A percentile compares a stretch with the other conserved stretches of the same genome.
Conservation (phyloP, 2,113 vertebrate genomes). For the Serilophus lunatus region DNA sequence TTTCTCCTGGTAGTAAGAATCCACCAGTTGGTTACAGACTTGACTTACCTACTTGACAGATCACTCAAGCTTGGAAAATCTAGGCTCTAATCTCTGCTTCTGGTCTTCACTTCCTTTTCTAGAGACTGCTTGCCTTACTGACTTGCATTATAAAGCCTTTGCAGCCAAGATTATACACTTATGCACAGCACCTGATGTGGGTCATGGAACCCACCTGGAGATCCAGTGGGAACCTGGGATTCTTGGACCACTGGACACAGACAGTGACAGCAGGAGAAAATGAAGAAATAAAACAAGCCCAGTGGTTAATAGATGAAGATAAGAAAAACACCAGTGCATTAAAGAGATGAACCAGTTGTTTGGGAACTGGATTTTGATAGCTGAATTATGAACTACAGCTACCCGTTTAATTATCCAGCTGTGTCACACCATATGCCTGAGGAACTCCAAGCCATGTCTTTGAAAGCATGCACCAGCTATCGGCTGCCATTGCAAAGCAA, state of each 20-base stretch:
- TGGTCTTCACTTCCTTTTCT: neutral
- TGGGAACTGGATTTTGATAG: neutral
- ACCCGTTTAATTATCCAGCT: neutral
- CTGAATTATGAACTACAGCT: neutral
- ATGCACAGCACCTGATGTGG: rapidly evolving
- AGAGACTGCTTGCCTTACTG: neutral
- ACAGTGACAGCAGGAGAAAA: neutral
- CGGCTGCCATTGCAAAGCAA: neutral
- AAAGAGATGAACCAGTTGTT: neutral
- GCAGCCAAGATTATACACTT: neutral
- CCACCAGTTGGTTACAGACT: neutral
- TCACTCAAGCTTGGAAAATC: neutral
- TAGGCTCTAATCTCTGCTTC: neutral
- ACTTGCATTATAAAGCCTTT: neutral
- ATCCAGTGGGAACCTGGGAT: neutral
- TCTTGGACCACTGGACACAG: neutral
- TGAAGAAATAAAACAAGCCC: neutral
- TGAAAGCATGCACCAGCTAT: neutral
- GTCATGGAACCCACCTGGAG: neutral
- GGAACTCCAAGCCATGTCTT: neutral
- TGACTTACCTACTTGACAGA: rapidly evolving
- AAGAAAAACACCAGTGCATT: neutral
- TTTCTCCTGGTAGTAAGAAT: neutral
- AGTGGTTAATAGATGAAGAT: neutral
- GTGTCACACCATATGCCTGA: neutral